phyloP scores from a whole-genome alignment of 2,797 vertebrate species.

The Danio aesculapii region DNA sequence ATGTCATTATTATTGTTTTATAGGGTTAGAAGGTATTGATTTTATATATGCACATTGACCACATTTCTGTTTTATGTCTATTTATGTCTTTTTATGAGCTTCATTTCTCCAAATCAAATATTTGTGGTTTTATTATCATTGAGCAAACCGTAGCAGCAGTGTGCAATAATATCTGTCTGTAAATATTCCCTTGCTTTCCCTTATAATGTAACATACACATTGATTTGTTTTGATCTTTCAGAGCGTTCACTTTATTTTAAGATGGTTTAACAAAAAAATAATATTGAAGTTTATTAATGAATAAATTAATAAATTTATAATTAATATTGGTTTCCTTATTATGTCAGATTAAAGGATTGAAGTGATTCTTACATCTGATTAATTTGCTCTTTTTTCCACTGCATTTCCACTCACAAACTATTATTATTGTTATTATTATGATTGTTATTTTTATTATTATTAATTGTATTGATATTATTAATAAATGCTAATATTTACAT shows the following conservation, averaged over 20 bases:
- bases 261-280: not conserved
- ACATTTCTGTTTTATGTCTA: not conserved
- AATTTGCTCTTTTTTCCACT: too few species aligned
- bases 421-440: too few species aligned
- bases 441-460: too few species aligned
- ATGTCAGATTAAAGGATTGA: slow-evolving; percentile 19
- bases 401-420: too few species aligned
- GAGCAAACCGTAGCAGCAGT: not conserved
- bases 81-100: not conserved
- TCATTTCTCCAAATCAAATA: not conserved
- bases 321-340: too few species aligned
- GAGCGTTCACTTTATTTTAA: slow-evolving; percentile 2
- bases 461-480: too few species aligned
- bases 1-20: not conserved
- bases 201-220: not conserved
- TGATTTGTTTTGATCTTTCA: not conserved
- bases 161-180: slow-evolving; percentile 21
- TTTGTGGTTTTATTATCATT: not conserved
- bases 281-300: not conserved
- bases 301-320: too few species aligned
- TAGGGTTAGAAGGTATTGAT: not conserved
- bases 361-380: not conserved
- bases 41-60: not conserved
- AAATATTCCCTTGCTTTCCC: slow-evolving; percentile 1
- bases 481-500: too few species aligned